Conservation (phyloP, 2,113 vertebrate species). For the Lutjanus erythropterus region DNA sequence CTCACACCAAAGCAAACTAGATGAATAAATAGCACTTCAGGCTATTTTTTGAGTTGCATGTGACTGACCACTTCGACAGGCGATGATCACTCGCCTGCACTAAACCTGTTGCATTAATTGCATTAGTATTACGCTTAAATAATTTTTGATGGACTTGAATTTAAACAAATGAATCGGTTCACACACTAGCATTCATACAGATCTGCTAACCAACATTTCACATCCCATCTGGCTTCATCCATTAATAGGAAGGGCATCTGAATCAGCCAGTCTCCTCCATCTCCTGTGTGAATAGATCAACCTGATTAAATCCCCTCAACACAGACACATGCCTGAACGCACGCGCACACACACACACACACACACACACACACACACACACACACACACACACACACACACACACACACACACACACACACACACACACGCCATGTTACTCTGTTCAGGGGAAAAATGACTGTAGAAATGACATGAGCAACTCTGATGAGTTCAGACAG, state of each 20-base stretch:
- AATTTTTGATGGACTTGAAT: too few relatives aligned
- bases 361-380: neutral
- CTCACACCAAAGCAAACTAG: too few relatives aligned
- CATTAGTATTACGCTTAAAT: too few relatives aligned
- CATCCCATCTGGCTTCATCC: neutral
- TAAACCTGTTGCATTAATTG: too few relatives aligned
- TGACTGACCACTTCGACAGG: too few relatives aligned
- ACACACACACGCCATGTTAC: neutral
- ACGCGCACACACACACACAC: neutral
- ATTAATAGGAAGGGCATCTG: neutral
- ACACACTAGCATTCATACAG: too few relatives aligned
- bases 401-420: neutral
- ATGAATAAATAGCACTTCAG: too few relatives aligned
- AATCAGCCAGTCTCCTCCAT: neutral
- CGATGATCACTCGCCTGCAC: too few relatives aligned
- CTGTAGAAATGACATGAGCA: neutral
- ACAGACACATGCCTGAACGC: neutral
- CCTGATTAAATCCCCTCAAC: neutral
- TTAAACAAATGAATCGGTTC: too few relatives aligned
- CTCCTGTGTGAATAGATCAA: neutral
- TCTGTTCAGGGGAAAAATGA: neutral
- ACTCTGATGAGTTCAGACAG: conserved; percentile 1
- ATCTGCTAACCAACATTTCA: neutral
- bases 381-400: neutral
- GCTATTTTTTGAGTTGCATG: too few relatives aligned